These are phyloP conservation scores for Myotis daubentonii DNA, from an alignment of 2,797 vertebrate species.

Conservation along the genomic window DNA sequence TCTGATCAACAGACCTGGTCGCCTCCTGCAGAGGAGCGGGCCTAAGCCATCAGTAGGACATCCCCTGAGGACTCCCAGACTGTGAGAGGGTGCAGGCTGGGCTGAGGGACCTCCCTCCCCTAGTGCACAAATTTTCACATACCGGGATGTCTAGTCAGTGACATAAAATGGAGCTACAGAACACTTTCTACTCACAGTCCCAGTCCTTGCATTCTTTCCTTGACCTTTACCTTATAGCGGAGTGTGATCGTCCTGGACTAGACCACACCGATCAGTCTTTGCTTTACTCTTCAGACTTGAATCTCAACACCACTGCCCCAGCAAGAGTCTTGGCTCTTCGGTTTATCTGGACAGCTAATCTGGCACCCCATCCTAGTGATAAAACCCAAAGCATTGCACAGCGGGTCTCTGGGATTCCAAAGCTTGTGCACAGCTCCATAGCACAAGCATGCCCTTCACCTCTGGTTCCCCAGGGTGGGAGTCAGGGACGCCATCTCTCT, in stretches of 20 bases:
- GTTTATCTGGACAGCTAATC: neutral
- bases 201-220: neutral
- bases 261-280: neutral
- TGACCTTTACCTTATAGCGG: rapidly evolving
- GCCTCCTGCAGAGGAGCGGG: too few species aligned
- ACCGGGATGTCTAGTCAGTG: neutral
- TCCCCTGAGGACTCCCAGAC: too few species aligned
- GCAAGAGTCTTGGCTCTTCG: neutral
- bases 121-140: too few species aligned
- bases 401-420: neutral
- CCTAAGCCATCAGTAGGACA: too few species aligned
- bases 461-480: neutral
- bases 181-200: neutral
- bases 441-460: neutral
- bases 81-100: too few species aligned
- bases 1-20: too few species aligned
- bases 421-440: rapidly evolving
- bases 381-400: too few species aligned
- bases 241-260: rapidly evolving
- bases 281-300: neutral
- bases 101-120: too few species aligned
- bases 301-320: neutral
- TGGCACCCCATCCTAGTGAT: neutral
- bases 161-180: rapidly evolving
- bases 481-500: neutral